phyloP scores from a whole-genome alignment of 2,113 vertebrate species.

The Perca flavescens region DNA sequence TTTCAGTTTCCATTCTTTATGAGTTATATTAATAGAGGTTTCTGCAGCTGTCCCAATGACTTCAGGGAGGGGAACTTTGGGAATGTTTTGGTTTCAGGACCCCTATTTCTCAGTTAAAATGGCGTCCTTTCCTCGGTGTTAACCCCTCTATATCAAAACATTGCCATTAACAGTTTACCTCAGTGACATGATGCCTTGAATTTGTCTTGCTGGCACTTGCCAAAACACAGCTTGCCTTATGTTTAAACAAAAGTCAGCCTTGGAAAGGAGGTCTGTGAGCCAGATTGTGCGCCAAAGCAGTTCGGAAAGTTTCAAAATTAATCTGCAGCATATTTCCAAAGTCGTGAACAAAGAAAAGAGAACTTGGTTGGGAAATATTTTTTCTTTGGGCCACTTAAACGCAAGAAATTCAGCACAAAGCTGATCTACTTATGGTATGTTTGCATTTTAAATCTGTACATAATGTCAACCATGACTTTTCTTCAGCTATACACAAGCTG shows the following conservation, averaged over 20 bases:
- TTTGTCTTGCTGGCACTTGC: slow-evolving; percentile 44
- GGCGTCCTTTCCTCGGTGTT: slow-evolving; percentile 26
- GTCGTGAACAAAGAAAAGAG: slow-evolving; percentile 18
- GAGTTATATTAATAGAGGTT: slow-evolving; percentile 64
- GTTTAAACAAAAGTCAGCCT: slow-evolving; percentile 57
- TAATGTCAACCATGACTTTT: slow-evolving; percentile 38
- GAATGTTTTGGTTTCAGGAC: slow-evolving; percentile 49
- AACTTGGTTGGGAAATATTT: slow-evolving; percentile 1
- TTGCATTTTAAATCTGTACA: slow-evolving; percentile 41
- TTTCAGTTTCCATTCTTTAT: slow-evolving; percentile 71
- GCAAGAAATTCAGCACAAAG: slow-evolving; percentile 1
- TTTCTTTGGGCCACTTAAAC: not conserved
- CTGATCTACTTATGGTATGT: not conserved
- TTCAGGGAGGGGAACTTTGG: slow-evolving; percentile 38
- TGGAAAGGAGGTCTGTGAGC: slow-evolving; percentile 48
- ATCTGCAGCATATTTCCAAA: slow-evolving; percentile 24
- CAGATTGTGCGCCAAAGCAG: slow-evolving; percentile 18
- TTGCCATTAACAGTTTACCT: slow-evolving; percentile 38
- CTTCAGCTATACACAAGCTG: slow-evolving; percentile 28
- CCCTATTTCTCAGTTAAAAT: slow-evolving; percentile 25
- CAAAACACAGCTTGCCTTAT: slow-evolving; percentile 42
- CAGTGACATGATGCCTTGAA: slow-evolving; percentile 24
- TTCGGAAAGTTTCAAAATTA: slow-evolving; percentile 28
- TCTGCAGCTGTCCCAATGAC: slow-evolving; percentile 55
- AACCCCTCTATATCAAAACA: not conserved